Base-by-base conservation (phyloP, 2,888 invertebrate genomes). In the Kryphioiulus occultus region DNA sequence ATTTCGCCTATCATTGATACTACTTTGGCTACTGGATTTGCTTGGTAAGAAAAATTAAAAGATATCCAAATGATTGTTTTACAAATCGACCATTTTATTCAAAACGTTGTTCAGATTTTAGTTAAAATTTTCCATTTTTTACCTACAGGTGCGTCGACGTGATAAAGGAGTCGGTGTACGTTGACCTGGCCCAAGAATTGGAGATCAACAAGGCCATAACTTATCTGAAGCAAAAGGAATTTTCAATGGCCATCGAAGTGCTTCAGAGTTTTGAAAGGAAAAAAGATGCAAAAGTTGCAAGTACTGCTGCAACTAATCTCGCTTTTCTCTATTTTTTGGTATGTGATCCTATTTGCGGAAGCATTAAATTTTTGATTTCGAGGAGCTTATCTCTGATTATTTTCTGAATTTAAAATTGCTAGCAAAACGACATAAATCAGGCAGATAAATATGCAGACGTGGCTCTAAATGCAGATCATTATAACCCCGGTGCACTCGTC, bases 201-300 rank as follows among this genome's bases (percentile, higher is more conserved):
- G 98, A 98, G 92, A 95, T 98, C 89, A 97, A 96, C 92, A 97
- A 97, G 92, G 97, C 97, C 0, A 94, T 97, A 89, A 96, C 96
- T 91, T 96, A 95, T 91, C 92, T 97, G 86, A 95, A 96, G 89
- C 96, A 96, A 91, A 95, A 96, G 89, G 96, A 97, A 91, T 94
- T 97, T 87, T 93, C 93, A 86, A 93, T 95, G 92, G 97, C 97
- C 0, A 95, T 96, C 87, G 96, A 96, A 89, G 96, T 96, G 0
- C 92, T 98, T 87, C 96, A 96, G 91, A 95, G 95, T 89, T 97
- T 97, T 91, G 96, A 97, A 91, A 96, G 96, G 91, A 96, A 96
- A 90, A 96, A 96, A 90, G 96, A 96, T 87, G 95, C 95, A 26
- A 96, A 96, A 91, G 95, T 96, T 88, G 95, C 96, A 2, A 95